Evolutionary conservation across 2,797 vertebrate genomes (phyloP).

Genomic region (Erethizon dorsatum): DNA sequence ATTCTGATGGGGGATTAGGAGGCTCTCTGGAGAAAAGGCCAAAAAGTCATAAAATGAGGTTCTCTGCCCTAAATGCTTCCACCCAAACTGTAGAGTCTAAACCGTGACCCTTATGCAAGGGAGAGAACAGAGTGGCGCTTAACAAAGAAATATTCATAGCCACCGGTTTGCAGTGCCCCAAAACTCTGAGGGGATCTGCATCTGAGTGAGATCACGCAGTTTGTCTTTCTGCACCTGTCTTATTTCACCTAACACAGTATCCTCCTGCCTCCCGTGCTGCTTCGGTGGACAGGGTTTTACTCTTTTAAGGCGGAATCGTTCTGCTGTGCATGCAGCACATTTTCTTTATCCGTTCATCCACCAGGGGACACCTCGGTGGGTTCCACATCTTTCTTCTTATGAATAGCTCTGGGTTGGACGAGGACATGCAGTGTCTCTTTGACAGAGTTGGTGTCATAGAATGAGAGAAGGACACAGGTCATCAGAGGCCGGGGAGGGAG

Average conservation of each 20-base stretch:
- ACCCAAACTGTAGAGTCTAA: background rate
- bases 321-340: accelerated
- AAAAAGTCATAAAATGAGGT: background rate
- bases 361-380: background rate
- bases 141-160: too few species aligned
- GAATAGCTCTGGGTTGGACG: background rate
- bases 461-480: too few species aligned
- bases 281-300: background rate
- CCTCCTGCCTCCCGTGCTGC: too few species aligned
- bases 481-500: too few species aligned
- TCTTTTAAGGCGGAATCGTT: background rate
- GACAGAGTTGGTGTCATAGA: too few species aligned
- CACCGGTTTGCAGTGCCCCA: accelerated
- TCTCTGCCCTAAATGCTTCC: background rate
- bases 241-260: too few species aligned
- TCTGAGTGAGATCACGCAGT: accelerated
- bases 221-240: background rate
- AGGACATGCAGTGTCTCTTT: background rate
- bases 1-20: background rate
- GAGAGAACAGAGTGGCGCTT: accelerated
- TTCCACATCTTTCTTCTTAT: background rate
- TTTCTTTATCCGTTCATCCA: background rate
- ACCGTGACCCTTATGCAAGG: accelerated
- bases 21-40: background rate
- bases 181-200: accelerated